Evolutionary conservation across 1,140 invertebrate species (phyloP).

Genomic region (Chironomus striatipennis): DNA sequence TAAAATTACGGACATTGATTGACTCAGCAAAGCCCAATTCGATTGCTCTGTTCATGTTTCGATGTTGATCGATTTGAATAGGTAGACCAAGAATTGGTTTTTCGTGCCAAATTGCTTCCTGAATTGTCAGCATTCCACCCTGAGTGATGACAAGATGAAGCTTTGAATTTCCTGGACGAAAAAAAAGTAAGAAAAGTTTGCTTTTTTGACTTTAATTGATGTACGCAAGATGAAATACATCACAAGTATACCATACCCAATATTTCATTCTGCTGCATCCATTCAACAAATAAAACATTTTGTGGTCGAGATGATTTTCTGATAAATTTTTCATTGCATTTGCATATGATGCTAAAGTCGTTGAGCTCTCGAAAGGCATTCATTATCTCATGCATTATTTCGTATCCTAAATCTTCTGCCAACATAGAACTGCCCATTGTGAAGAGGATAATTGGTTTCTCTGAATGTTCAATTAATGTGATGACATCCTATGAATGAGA

Average conservation of each 20-base stretch:
- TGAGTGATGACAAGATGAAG: background rate
- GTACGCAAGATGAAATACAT: background rate
- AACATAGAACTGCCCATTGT: background rate
- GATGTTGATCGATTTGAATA: background rate
- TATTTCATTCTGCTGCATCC: background rate
- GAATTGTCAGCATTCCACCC: constrained; percentile 9
- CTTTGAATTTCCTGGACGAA: background rate
- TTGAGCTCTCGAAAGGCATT: background rate
- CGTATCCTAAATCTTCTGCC: background rate
- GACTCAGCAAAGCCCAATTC: constrained; percentile 17
- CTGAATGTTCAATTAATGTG: background rate
- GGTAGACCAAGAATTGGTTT: background rate
- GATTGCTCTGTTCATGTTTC: background rate
- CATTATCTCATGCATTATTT: background rate
- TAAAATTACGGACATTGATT: constrained; percentile 1
- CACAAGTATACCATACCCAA: background rate
- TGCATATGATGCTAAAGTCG: constrained; percentile 15
- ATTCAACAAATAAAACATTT: constrained; percentile 20
- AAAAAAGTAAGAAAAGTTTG: background rate
- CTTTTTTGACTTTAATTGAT: background rate
- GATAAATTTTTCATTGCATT: constrained; percentile 17
- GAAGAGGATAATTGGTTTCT: constrained; percentile 18
- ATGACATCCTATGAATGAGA: constrained; percentile 9
- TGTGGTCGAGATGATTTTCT: background rate
- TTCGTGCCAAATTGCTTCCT: constrained; percentile 6